Base-by-base conservation (phyloP, 2,888 invertebrate species). In the Dinocampus coccinellae region DNA sequence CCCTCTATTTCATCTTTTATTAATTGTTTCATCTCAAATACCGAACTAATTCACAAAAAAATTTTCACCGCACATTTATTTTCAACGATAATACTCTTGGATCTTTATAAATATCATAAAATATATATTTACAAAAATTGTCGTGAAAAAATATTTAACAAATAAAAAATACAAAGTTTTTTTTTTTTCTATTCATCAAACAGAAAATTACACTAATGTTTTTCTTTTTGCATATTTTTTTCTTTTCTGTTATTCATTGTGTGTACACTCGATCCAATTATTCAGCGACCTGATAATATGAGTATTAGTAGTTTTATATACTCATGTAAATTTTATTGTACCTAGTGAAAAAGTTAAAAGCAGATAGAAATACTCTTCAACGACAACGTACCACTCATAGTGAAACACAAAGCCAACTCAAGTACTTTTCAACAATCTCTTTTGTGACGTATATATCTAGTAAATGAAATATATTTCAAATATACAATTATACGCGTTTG, bases 211-310 rank as follows among this genome's bases (percentile, higher is more conserved):
- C 53, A 3, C 3, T 2, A 11, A 47, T 61, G 29, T 7, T 52
- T 47, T 52, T 66, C 61, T 22, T 11, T 22, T 26, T 55, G 6
- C 22, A 55, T 55, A 22, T 55, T 24, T 55, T 24, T 34, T 60
- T 34, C 39, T 42, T 26, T 6, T 42, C 47, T 24, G 22, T 29
- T 66, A 6, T 36, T 39, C 29, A 55, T 58, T 29, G 26, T 20
- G 78, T 75, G 73, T 73, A 69, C 75, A 77, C 81, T 81, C 79
- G 81, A 80, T 82, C 84, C 82, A 83, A 82, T 83, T 84, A 83
- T 81, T 83, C 82, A 81, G 75, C 81, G 81, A 81, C 73, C 80
- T 77, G 80, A 78, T 79, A 75, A 77, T 78, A 75, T 75, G 69
- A 70, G 58, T 53, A 62, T 36, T 70, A 24, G 7, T 34, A 24